Evolutionary conservation across 1,140 invertebrate species (phyloP).

Genomic region (Mactra quadrangularis): DNA sequence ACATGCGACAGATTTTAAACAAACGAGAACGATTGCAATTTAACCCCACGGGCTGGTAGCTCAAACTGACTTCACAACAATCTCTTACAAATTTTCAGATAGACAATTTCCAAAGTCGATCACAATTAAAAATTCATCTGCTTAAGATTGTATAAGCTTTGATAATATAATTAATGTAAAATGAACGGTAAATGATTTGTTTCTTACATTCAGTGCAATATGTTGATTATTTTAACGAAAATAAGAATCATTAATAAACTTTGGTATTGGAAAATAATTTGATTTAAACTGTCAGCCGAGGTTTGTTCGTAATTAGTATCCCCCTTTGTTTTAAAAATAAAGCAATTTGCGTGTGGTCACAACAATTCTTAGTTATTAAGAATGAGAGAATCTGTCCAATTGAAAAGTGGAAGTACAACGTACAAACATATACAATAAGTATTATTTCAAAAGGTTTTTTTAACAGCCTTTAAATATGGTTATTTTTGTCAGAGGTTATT

Average conservation of each 20-base stretch:
- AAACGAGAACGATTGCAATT: conserved; percentile 43
- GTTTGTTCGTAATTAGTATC: too few species aligned
- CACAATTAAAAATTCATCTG: neutral
- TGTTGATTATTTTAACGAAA: neutral
- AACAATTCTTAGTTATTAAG: too few species aligned
- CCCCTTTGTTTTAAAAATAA: neutral
- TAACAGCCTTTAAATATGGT: too few species aligned
- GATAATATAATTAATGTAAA: neutral
- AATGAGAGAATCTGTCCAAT: too few species aligned
- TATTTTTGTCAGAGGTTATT: too few species aligned
- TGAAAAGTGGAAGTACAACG: too few species aligned
- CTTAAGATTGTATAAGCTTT: neutral
- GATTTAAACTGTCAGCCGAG: too few species aligned
- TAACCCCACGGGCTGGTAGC: conserved; percentile 55
- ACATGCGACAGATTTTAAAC: conserved; percentile 43
- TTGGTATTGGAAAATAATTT: too few species aligned
- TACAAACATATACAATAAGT: too few species aligned
- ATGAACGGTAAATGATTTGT: neutral
- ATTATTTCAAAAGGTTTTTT: too few species aligned
- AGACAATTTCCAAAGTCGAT: neutral
- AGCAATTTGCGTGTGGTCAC: too few species aligned
- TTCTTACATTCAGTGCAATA: neutral
- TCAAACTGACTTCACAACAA: neutral
- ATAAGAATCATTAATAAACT: neutral
- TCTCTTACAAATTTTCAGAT: neutral